phyloP scores from a whole-genome alignment of 2,797 vertebrate genomes.

The Sebastes diaconus region DNA sequence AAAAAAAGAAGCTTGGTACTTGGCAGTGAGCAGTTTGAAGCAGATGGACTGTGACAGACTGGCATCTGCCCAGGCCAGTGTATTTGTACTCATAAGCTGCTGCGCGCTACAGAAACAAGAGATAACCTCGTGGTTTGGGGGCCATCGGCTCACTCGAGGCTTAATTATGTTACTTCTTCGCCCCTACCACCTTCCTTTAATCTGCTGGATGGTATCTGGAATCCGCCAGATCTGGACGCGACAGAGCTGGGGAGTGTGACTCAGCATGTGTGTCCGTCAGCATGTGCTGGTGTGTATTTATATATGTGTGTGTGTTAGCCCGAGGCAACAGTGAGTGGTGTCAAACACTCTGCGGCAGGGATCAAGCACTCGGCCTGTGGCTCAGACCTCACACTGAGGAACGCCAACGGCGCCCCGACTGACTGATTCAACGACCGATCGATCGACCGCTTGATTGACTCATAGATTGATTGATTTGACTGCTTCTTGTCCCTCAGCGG shows the following conservation, averaged over 20 bases:
- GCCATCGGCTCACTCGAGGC: conserved; percentile 22
- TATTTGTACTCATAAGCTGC: conserved; percentile 33
- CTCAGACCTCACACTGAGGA: conserved; percentile 17
- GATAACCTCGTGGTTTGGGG: conserved; percentile 24
- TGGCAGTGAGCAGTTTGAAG: conserved; percentile 14
- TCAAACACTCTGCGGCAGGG: conserved; percentile 45
- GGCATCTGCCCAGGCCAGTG: conserved; percentile 28
- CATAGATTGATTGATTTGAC: conserved; percentile 31
- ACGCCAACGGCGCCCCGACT: neutral
- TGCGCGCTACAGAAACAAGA: conserved; percentile 26
- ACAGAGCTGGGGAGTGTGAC: conserved; percentile 2
- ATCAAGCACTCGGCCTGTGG: conserved; percentile 41
- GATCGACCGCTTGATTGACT: conserved; percentile 38
- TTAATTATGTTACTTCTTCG: conserved; percentile 42
- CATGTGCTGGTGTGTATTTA: neutral
- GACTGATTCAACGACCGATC: conserved; percentile 14
- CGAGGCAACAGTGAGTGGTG: conserved; percentile 32
- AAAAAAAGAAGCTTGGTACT: neutral
- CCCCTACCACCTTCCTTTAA: conserved; percentile 35
- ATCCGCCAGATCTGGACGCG: neutral
- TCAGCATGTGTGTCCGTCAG: conserved; percentile 25
- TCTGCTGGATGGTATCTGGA: conserved; percentile 42
- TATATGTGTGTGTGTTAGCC: conserved; percentile 12
- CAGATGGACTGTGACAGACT: conserved; percentile 40
- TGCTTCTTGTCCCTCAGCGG: conserved; percentile 57